Conservation (phyloP, 2,113 vertebrate genomes). For the Oryzias javanicus region DNA sequence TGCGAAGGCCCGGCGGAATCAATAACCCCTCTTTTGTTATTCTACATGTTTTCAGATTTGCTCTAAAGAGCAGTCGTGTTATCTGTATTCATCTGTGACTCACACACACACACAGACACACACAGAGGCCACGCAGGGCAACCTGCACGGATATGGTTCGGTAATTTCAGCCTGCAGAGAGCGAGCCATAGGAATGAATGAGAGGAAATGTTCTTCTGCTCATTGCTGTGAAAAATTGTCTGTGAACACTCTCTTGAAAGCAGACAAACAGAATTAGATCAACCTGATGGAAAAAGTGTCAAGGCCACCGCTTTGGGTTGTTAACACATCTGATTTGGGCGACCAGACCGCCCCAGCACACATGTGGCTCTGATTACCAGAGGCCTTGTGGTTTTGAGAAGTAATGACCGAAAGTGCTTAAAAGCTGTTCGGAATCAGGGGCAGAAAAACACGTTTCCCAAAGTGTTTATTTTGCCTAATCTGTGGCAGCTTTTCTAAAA, state of each 20-base stretch:
- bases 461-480: conserved; percentile 49
- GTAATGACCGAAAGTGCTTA: conserved; percentile 42
- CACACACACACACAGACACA: conserved; percentile 1
- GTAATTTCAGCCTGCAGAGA: conserved; percentile 38
- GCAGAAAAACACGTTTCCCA: conserved; percentile 34
- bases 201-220: not conserved
- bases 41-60: not conserved
- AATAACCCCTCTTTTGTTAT: conserved; percentile 10
- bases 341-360: conserved; percentile 47
- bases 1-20: conserved; percentile 1
- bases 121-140: conserved; percentile 11
- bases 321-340: conserved; percentile 50
- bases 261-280: conserved; percentile 56
- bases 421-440: conserved; percentile 57
- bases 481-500: conserved; percentile 20
- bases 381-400: conserved; percentile 45
- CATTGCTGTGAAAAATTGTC: conserved; percentile 50
- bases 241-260: conserved; percentile 40
- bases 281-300: conserved; percentile 54
- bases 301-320: conserved; percentile 41
- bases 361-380: conserved; percentile 63
- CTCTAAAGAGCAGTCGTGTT: conserved; percentile 2
- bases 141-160: conserved; percentile 31
- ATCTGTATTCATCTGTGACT: conserved; percentile 8
- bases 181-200: conserved; percentile 22